A percentile compares a stretch with the other conserved stretches of the same genome.
Evolutionary conservation across 2,797 vertebrate species (phyloP).

Genomic region (Momotus momota): DNA sequence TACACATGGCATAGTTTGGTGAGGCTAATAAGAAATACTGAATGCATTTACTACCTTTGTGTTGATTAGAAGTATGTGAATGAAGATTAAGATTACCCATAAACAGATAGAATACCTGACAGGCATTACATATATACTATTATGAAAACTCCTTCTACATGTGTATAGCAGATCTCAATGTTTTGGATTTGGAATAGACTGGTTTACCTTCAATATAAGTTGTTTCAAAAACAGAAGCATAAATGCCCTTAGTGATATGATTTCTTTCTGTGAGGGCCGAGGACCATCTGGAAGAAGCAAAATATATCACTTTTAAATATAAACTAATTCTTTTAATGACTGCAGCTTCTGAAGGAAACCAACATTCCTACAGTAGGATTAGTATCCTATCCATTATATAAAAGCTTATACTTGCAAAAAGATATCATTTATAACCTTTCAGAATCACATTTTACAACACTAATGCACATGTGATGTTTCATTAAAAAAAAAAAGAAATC

Average conservation of each 20-base stretch:
- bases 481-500: neutral
- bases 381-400: neutral
- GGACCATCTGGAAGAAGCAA: conserved; percentile 89
- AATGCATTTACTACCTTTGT: neutral
- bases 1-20: neutral
- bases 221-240: conserved; percentile 99
- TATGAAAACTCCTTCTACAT: neutral
- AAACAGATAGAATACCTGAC: neutral
- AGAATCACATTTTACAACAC: neutral
- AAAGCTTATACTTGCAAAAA: neutral
- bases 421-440: neutral
- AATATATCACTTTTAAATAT: neutral
- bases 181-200: neutral
- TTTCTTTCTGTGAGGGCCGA: conserved; percentile 97
- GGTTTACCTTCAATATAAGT: conserved; percentile 94
- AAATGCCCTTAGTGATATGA: conserved; percentile 96
- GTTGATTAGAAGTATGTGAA: neutral
- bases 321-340: neutral
- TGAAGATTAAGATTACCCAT: neutral
- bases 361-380: neutral
- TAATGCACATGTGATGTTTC: neutral
- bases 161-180: neutral
- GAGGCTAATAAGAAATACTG: neutral
- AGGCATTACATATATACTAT: neutral
- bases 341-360: neutral